phyloP scores from a whole-genome alignment of 2,113 vertebrate genomes.

The Lamprotornis superbus region DNA sequence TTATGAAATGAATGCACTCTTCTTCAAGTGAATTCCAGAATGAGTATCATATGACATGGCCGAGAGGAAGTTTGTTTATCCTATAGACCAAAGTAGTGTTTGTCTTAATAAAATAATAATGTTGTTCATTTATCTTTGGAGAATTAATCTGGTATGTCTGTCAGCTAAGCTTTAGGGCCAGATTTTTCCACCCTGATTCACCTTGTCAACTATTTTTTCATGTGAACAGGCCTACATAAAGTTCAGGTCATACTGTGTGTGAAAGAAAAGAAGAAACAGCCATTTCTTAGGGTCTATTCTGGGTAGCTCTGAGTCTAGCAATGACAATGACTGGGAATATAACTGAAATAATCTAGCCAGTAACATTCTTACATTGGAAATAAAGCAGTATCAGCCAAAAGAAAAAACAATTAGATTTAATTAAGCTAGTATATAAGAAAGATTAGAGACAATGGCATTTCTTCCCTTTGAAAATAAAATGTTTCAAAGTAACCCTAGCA shows the following conservation, averaged over 20 bases:
- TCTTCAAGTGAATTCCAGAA: constrained; percentile 37
- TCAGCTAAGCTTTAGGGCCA: neutral
- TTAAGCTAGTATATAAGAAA: neutral
- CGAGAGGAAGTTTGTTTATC: constrained; percentile 40
- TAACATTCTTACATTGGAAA: neutral
- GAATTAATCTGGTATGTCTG: neutral
- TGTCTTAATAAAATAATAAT: constrained; percentile 46
- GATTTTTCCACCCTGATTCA: constrained; percentile 23
- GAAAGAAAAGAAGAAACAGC: neutral
- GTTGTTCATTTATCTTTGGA: constrained; percentile 36
- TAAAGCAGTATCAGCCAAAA: neutral
- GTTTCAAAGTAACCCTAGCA: neutral
- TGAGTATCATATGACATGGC: constrained; percentile 43
- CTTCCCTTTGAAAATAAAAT: neutral
- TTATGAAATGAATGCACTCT: constrained; percentile 25
- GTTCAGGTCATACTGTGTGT: neutral
- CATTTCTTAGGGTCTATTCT: neutral
- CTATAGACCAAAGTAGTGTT: constrained; percentile 27
- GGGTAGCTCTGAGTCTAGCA: neutral
- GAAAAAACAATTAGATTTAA: neutral
- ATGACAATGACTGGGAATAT: neutral
- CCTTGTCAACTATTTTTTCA: neutral
- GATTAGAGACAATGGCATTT: neutral
- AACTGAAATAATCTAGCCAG: neutral
- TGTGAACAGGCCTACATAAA: neutral